These are phyloP conservation scores for Periparus ater DNA, from an alignment of 2,797 vertebrate genomes.

Conservation along the genomic window DNA sequence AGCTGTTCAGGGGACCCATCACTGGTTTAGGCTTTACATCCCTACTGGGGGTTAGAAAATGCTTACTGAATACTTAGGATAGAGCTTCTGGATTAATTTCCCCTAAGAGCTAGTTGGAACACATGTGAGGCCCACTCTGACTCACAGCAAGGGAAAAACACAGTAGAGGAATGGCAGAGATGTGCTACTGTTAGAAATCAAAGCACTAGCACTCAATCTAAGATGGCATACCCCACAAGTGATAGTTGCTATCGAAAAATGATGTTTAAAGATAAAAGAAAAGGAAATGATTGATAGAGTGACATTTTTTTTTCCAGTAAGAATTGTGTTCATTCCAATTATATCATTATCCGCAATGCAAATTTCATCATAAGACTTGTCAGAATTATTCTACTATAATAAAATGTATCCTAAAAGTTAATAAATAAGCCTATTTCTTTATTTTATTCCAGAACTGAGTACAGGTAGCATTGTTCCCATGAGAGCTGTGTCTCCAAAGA, in stretches of 20 bases:
- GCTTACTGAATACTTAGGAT: not conserved
- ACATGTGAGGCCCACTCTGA: not conserved
- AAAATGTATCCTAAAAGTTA: not conserved
- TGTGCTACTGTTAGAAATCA: not conserved
- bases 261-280: not conserved
- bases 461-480: not conserved
- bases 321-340: not conserved
- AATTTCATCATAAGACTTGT: not conserved
- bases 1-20: not conserved
- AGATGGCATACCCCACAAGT: not conserved
- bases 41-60: not conserved
- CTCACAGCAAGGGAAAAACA: not conserved
- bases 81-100: not conserved
- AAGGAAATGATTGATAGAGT: not conserved
- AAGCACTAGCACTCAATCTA: not conserved
- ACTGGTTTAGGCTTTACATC: not conserved
- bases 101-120: not conserved
- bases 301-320: not conserved
- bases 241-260: not conserved
- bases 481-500: not conserved
- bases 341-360: not conserved
- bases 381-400: not conserved
- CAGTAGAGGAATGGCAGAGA: rapidly evolving
- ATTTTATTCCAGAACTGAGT: not conserved
- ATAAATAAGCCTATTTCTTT: not conserved